Evolutionary conservation across 2,888 invertebrate genomes (phyloP).

Genomic region (Clusia tigrina): DNA sequence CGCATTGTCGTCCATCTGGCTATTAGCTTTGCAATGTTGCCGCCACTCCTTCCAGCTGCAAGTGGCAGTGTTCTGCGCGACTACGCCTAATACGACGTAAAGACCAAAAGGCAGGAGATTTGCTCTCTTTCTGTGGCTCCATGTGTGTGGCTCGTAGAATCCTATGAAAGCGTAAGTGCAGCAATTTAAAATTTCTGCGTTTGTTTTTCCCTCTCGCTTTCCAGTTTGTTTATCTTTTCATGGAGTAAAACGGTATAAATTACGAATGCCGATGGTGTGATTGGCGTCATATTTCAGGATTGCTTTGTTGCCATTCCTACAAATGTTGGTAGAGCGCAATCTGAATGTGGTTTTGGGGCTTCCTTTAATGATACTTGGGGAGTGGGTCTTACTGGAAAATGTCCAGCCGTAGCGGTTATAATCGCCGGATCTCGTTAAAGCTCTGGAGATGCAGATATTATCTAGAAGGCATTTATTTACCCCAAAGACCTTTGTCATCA

Average conservation of each 20-base stretch:
- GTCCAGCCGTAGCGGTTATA: too few species aligned
- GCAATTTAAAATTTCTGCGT: background rate
- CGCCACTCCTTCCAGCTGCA: background rate
- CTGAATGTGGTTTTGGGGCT: too few species aligned
- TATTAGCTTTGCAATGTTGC: background rate
- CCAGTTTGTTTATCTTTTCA: background rate
- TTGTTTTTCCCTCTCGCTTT: background rate
- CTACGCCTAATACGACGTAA: too few species aligned
- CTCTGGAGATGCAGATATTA: too few species aligned
- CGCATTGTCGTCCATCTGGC: slow-evolving; percentile 1
- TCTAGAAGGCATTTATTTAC: too few species aligned
- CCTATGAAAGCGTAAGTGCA: background rate
- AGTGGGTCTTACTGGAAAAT: too few species aligned
- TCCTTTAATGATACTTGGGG: too few species aligned
- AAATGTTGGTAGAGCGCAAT: too few species aligned
- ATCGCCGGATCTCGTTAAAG: too few species aligned
- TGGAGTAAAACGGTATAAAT: background rate
- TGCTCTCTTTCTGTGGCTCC: background rate
- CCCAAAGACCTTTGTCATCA: too few species aligned
- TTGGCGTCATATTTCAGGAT: background rate
- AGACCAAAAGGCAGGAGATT: background rate
- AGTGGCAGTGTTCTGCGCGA: background rate
- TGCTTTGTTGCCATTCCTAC: too few species aligned
- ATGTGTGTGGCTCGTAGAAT: background rate
- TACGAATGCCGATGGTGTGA: background rate